A percentile compares a stretch with the other conserved stretches of the same genome.
phyloP scores from a whole-genome alignment of 2,797 vertebrate species.

The Cynopterus sphinx region DNA sequence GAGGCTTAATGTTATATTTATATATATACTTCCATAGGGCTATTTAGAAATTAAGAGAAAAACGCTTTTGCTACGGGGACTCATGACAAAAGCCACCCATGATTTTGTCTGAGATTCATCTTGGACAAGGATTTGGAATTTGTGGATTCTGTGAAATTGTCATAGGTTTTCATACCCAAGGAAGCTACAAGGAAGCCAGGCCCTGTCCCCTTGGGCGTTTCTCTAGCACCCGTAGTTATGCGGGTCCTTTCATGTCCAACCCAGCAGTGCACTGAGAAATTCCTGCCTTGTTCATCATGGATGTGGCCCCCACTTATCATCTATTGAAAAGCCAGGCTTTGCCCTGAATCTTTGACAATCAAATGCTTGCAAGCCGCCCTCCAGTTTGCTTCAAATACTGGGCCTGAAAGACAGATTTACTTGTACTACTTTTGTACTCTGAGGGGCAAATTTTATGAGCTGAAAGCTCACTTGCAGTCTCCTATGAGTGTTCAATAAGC shows the following conservation, averaged over 20 bases:
- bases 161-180: neutral
- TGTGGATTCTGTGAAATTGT: neutral
- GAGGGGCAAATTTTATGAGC: conserved; percentile 80
- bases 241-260: neutral
- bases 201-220: neutral
- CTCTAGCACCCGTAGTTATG: neutral
- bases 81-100: neutral
- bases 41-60: neutral
- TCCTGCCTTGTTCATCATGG: neutral
- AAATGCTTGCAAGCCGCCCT: neutral
- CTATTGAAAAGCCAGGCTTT: neutral
- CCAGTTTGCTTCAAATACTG: neutral
- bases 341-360: neutral
- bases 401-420: conserved; percentile 60
- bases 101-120: neutral
- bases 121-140: neutral
- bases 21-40: neutral
- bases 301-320: neutral
- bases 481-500: conserved; percentile 76
- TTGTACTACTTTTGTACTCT: conserved; percentile 75
- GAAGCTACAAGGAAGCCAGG: neutral
- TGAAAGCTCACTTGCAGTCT: conserved; percentile 70
- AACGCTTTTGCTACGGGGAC: neutral
- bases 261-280: neutral
- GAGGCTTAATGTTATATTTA: neutral